phyloP scores from a whole-genome alignment of 2,113 vertebrate genomes.

The Toxostoma redivivum region DNA sequence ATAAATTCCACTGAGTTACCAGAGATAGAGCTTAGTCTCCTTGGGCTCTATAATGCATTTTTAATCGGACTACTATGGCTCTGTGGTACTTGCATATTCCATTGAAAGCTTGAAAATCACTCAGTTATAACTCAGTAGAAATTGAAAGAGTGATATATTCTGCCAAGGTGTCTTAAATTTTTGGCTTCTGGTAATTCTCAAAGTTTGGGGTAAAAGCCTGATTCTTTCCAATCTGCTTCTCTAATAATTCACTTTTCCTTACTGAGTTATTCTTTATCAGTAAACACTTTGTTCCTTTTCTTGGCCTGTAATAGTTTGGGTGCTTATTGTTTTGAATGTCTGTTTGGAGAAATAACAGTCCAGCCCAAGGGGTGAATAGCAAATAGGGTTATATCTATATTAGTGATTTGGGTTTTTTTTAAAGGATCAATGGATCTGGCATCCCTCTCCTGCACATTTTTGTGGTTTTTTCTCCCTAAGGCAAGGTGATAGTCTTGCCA shows the following conservation, averaged over 20 bases:
- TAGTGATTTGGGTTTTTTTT: neutral
- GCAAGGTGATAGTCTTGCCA: neutral
- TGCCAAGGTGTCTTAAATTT: neutral
- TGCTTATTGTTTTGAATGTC: neutral
- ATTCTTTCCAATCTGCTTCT: neutral
- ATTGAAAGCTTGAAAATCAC: neutral
- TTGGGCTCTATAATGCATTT: neutral
- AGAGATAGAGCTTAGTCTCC: neutral
- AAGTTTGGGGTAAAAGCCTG: neutral
- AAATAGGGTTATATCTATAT: neutral
- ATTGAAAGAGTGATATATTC: neutral
- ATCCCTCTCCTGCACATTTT: neutral
- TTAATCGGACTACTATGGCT: neutral
- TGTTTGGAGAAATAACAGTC: neutral
- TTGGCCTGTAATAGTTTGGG: neutral
- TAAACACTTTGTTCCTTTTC: neutral
- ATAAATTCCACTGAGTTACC: conserved; percentile 8
- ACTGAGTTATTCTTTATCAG: neutral
- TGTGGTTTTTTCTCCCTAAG: neutral
- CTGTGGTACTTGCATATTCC: neutral
- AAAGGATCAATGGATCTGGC: neutral
- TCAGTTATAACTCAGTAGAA: neutral
- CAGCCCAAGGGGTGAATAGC: neutral
- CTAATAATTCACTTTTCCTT: neutral
- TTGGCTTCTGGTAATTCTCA: neutral